Evolutionary conservation across 2,113 vertebrate species (phyloP), one percentile per base, ranked within the genome.

Genomic region (Atrichornis clamosus): DNA sequence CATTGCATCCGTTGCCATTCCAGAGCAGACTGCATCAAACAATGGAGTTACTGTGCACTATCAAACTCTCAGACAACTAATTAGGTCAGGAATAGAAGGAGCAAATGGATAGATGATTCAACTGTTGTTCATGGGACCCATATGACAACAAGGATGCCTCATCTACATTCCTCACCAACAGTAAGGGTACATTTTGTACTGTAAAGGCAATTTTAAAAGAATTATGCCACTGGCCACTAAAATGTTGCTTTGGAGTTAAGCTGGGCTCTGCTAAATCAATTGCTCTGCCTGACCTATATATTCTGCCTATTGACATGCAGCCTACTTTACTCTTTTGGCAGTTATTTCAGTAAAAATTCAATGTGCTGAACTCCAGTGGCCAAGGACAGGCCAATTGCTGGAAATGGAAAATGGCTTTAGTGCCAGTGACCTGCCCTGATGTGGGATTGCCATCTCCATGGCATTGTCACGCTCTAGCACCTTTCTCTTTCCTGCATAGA

Each of bases 11-110:
- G 64, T 42, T 78, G 65, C 90, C 58, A 68, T 78, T 93, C 84
- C 83, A 72, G 92, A 89, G 56, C 1, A 0, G 44, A 53, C 17
- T 72, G 39, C 89, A 56, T 64, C 89, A 87, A 90, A 97, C 96
- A 96, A 92, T 89, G 65, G 80, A 88, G 94, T 95, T 93, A 96
- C 94, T 97, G 70, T 95, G 59, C 55, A 62, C 83, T 75, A 42
- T 87, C 86, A 92, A 93, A 91, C 93, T 92, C 84, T 73, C 80
- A 93, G 77, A 70, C 69, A 95, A 85, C 78, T 81, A 87, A 91
- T 69, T 90, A 94, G 91, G 90, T 84, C 94, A 75, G 92, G 63
- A 78, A 94, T 68, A 90, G 59, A 65, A 90, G 58, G 46, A 79
- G 6, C 68, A 89, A 97, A 91, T 84, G 55, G 78, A 89, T 79